These are phyloP conservation scores for Diadromus collaris DNA, from an alignment of 2,888 invertebrate species.

Conservation along the genomic window DNA sequence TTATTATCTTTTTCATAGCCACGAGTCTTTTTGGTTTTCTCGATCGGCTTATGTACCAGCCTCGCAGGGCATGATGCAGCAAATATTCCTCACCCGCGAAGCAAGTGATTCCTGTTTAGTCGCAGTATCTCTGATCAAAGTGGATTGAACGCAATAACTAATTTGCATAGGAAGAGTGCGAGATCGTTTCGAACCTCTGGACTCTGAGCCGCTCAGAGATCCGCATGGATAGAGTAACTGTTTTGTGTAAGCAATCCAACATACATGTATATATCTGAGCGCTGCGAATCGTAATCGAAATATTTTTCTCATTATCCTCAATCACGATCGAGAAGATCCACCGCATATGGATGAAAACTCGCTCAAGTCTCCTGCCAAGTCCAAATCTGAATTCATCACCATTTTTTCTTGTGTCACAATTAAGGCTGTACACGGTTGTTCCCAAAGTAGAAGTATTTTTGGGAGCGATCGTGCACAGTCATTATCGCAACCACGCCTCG, in stretches of 20 bases:
- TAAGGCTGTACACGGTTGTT: no score
- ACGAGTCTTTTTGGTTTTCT: not conserved
- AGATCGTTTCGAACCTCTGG: not conserved
- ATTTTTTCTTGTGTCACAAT: not conserved
- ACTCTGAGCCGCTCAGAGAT: not conserved
- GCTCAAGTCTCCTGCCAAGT: not conserved
- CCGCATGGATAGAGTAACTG: not conserved
- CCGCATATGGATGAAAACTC: not conserved
- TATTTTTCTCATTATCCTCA: not conserved
- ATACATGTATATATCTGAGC: no score
- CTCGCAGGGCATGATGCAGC: not conserved
- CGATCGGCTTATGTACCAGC: not conserved
- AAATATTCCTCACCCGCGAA: not conserved
- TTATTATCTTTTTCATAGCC: not conserved
- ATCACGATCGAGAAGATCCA: not conserved
- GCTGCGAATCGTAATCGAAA: not conserved
- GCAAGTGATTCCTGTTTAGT: not conserved
- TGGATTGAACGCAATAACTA: conserved; percentile 1
- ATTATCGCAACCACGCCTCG: not conserved
- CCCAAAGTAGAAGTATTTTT: no score
- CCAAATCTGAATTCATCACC: not conserved
- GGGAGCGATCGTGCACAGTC: not conserved
- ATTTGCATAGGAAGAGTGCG: not conserved
- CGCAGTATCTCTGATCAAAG: not conserved
- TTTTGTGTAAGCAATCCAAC: not conserved